phyloP scores from a whole-genome alignment of 2,888 invertebrate species.

The Pheosia tremula region DNA sequence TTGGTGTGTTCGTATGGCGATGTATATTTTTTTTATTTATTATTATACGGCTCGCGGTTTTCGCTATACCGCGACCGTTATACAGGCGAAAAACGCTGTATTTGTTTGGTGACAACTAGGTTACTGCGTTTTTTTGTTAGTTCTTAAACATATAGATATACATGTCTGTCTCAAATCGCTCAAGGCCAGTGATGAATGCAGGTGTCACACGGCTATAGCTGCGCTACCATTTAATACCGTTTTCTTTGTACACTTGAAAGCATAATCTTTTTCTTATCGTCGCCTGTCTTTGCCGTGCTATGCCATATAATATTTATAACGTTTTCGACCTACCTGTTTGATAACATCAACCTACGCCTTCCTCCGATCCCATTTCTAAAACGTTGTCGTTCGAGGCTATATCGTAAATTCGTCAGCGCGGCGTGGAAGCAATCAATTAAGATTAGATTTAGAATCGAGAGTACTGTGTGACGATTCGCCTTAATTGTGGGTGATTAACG shows the following conservation, averaged over 20 bases:
- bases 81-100: too few relatives aligned
- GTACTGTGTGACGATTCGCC: not conserved
- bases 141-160: not conserved
- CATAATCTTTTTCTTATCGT: not conserved
- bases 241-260: not conserved
- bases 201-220: too few relatives aligned
- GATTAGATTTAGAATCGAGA: conserved; percentile 2
- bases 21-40: too few relatives aligned
- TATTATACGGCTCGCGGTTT: too few relatives aligned
- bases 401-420: conserved; percentile 2
- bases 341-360: not conserved
- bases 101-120: too few relatives aligned
- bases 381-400: conserved; percentile 2
- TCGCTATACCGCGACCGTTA: too few relatives aligned
- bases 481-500: not conserved
- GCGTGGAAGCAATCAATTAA: not conserved
- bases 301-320: not conserved
- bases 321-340: not conserved
- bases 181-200: too few relatives aligned
- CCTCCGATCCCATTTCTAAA: conserved; percentile 3
- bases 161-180: not conserved
- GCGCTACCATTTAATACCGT: not conserved
- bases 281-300: not conserved
- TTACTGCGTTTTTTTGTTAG: too few relatives aligned
- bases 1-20: too few relatives aligned